Base-by-base conservation (phyloP, 2,797 vertebrate genomes). In the Phaenicophaeus curvirostris region DNA sequence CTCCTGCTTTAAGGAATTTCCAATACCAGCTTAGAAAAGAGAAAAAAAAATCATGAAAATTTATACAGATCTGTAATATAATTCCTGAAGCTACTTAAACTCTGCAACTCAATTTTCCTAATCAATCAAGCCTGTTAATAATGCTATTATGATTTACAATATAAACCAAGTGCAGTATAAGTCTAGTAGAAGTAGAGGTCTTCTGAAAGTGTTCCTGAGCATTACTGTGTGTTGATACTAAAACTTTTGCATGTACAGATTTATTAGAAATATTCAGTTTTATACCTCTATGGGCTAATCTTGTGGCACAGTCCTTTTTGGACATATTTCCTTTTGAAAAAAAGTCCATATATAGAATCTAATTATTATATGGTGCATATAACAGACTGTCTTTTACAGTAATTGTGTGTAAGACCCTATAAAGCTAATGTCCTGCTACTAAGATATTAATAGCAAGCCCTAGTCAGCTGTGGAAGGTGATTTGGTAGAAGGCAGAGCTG, bases 361-460 rank as follows among this genome's bases (percentile, higher is more conserved):
- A 89, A 85, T 69, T 85, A 33, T 57, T 84, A 42, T 66, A 42
- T 75, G 66, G 92, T 61, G 39, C 41, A 9, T 89, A 8, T 51
- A 83, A 61, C 39, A 87, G 16, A 9, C 61, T 89, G 30, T 18
- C 46, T 92, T 44, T 78, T 84, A 48, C 11, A 51, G 21, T 81
- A 91, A 72, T 81, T 85, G 16, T 72, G 35, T 71, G 62, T 77
- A 85, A 89, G 69, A 89, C 74, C 50, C 42, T 89, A 74, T 89
- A 74, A 87, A 89, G 46, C 24, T 83, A 75, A 87, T 83, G 87
- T 74, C 55, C 41, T 91, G 41, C 57, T 87, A 17, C 65, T 33
- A 35, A 58, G 91, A 51, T 93, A 96, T 91, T 95, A 94, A 96
- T 94, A 96, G 91, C 46, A 75, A 84, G n/a, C 42, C 54, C 66